A percentile compares a stretch with the other conserved stretches of the same genome.
Evolutionary conservation across 2,888 invertebrate genomes (phyloP).

Genomic region (Blera fallax): DNA sequence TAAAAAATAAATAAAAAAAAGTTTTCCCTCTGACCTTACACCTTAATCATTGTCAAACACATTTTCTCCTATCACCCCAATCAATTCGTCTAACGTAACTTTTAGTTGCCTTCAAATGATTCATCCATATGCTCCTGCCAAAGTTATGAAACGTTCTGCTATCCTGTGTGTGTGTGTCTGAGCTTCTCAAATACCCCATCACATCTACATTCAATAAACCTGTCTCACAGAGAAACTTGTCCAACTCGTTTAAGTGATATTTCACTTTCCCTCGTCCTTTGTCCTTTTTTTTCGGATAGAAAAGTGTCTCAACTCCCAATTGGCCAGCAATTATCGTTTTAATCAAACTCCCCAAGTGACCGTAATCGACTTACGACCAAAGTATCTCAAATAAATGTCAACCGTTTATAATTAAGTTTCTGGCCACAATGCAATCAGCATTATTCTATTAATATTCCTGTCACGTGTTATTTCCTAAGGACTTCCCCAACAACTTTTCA

Average conservation of each 20-base stretch:
- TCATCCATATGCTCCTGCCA: not conserved
- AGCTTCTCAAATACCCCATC: not conserved
- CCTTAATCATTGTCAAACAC: not conserved
- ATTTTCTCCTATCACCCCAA: not conserved
- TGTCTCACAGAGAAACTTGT: not conserved
- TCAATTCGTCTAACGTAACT: conserved; percentile 3
- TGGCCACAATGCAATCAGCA: conserved; percentile 40
- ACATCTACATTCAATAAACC: conserved; percentile 5
- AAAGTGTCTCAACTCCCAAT: conserved; percentile 42
- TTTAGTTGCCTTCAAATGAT: not conserved
- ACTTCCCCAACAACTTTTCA: not conserved
- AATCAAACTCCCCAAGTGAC: conserved; percentile 49
- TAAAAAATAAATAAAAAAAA: no score
- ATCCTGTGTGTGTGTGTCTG: not conserved
- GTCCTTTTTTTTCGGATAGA: not conserved
- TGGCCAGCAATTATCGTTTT: conserved; percentile 54
- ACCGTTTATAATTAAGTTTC: conserved; percentile 54
- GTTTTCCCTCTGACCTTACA: no score
- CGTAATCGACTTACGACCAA: conserved; percentile 51
- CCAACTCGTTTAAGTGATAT: not conserved
- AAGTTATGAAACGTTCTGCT: not conserved
- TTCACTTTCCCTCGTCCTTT: not conserved
- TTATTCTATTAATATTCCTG: conserved; percentile 36
- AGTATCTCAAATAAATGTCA: conserved; percentile 59
- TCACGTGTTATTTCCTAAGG: conserved; percentile 23